Base-by-base conservation (phyloP, 2,113 vertebrate species). In the Periophthalmus modestus region DNA sequence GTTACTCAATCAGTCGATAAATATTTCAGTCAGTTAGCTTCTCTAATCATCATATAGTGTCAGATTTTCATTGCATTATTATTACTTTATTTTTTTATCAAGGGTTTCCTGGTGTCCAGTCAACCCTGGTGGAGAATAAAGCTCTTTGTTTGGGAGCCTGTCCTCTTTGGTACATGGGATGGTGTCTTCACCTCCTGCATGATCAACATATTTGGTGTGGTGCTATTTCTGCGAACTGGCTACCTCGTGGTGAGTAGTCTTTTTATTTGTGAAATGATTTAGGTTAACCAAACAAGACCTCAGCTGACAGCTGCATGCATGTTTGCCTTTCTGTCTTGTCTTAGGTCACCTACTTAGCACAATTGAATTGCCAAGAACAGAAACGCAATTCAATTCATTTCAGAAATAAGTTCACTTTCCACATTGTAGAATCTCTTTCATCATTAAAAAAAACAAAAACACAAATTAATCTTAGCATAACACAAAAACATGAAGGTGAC, bases 141-240 rank as follows among this genome's bases (percentile, higher is more conserved):
- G 71, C 78, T 99, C 61, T 98, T 98, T 23, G 92, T 98, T 3
- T 97, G 97, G 97, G 96, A 99, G 82, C 97, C 97, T 0, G 96
- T 98, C 77, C 94, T 98, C 50, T 99, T 99, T 39, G 97, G 98
- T 28, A 98, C 97, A 0, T 99, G 98, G 98, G 98, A 99, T 58
- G 98, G 98, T 0, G 97, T 98, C 74, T 99, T 99, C 82, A 99
- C 97, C 2, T 97, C 98, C 72, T 99, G 98, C 86, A 98, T 99
- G 97, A 99, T 99, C 93, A 99, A 99, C 87, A 99, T 99, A 82
- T 99, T 99, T 74, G 98, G 97, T 24, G 98, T 99, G 21, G 97
- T 99, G 73, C 94, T 99, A 48, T 99, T 99, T 83, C 90, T 99
- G 66, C 94, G 97, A 71, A 98, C 98, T 0, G 98, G 98, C 59